These are phyloP conservation scores for Ooceraea biroi DNA, from an alignment of 1,140 invertebrate species.

Conservation along the genomic window DNA sequence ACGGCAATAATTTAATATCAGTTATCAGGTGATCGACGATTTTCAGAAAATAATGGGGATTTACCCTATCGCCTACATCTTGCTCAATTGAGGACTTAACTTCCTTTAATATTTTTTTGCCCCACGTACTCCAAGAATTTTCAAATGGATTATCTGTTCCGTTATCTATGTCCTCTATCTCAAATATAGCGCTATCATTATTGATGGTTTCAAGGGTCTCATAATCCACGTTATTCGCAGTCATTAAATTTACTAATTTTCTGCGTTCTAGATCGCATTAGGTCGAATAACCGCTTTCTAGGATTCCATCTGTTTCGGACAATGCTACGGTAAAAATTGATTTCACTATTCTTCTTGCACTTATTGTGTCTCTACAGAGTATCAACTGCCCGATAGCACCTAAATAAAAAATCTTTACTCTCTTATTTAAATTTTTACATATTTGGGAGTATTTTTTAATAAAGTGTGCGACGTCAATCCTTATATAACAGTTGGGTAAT, in stretches of 20 bases:
- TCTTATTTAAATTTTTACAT: constrained; percentile 16
- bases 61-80: background rate
- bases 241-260: constrained; percentile 23
- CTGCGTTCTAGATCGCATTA: background rate
- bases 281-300: background rate
- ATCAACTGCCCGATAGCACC: background rate
- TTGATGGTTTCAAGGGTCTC: background rate
- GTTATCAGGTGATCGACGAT: background rate
- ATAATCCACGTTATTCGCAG: background rate
- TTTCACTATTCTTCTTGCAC: background rate
- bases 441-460: background rate
- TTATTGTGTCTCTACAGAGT: background rate
- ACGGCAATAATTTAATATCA: constrained; percentile 4
- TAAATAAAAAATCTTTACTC: constrained; percentile 11
- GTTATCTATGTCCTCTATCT: background rate
- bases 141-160: constrained; percentile 21
- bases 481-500: background rate
- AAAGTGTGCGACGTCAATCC: background rate
- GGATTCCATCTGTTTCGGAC: no score
- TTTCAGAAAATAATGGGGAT: no score
- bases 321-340: constrained; percentile 10
- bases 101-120: background rate
- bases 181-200: background rate
- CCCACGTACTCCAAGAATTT: constrained; percentile 5
- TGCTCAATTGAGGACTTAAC: background rate